A percentile compares a stretch with the other conserved stretches of the same genome.
phyloP scores from a whole-genome alignment of 2,797 vertebrate species.

The Melanotaenia pygmaea region DNA sequence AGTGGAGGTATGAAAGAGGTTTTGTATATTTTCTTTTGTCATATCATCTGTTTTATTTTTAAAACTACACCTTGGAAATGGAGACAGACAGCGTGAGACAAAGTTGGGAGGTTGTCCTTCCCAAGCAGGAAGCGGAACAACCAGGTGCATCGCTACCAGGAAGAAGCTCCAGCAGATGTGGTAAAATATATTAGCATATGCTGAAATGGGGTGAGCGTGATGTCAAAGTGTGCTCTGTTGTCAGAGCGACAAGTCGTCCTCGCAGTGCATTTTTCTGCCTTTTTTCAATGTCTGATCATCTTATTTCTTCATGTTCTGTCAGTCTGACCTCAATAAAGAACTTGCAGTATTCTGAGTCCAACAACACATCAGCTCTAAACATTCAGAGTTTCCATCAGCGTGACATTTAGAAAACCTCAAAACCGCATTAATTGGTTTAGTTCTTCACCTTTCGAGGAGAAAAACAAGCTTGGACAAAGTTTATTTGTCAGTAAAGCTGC shows the following conservation, averaged over 20 bases:
- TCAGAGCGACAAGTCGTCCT: neutral
- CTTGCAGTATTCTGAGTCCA: neutral
- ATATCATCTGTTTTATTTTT: slow-evolving; percentile 17
- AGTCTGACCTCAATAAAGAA: slow-evolving; percentile 15
- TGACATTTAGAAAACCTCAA: neutral
- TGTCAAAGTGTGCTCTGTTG: neutral
- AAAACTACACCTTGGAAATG: neutral
- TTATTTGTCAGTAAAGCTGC: no score
- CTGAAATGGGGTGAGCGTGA: neutral
- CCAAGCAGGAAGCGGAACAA: slow-evolving; percentile 36
- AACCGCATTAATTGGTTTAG: neutral
- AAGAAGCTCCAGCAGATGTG: neutral
- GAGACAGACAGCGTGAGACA: slow-evolving; percentile 6
- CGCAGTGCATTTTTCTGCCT: neutral
- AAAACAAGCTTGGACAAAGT: neutral
- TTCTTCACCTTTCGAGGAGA: no score
- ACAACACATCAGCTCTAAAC: neutral
- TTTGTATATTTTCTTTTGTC: slow-evolving; percentile 4
- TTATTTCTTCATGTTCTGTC: neutral
- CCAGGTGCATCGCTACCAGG: neutral
- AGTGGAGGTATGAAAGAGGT: neutral
- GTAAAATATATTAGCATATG: slow-evolving; percentile 1
- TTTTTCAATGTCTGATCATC: neutral
- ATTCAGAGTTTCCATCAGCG: neutral
- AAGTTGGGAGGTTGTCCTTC: neutral